phyloP scores from a whole-genome alignment of 2,888 invertebrate genomes.

The Plagodis pulveraria region DNA sequence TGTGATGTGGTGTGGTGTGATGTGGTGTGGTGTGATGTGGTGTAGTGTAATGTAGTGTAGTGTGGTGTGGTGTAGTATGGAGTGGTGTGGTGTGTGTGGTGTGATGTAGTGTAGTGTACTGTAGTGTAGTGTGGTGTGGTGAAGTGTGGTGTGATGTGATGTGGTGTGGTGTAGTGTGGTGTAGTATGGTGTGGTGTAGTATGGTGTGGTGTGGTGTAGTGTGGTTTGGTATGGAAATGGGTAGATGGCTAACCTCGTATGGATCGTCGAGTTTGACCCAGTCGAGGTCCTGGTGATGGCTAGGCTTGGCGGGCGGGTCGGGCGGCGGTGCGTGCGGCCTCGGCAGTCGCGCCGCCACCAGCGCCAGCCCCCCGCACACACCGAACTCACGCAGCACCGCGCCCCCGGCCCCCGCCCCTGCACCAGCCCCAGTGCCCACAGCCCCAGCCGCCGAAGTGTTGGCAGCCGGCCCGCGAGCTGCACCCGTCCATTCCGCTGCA shows the following conservation, averaged over 20 bases:
- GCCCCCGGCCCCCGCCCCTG: conserved; percentile 22
- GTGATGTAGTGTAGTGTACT: no score
- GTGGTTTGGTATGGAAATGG: no score
- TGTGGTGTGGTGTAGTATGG: no score
- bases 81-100: no score
- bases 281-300: conserved; percentile 82
- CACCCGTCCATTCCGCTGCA: conserved; percentile 52
- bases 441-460: not conserved
- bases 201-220: no score
- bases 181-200: no score
- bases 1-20: no score
- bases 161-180: no score
- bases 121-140: no score
- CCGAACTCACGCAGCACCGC: conserved; percentile 93
- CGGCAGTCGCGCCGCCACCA: conserved; percentile 95
- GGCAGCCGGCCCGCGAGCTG: conserved; percentile 26
- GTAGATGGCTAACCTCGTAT: conserved; percentile 72
- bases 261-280: conserved; percentile 88
- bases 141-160: no score
- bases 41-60: no score
- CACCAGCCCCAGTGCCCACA: not conserved
- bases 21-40: no score
- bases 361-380: conserved; percentile 93
- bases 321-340: conserved; percentile 92
- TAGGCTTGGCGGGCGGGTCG: conserved; percentile 83